Evolutionary conservation across 2,113 vertebrate genomes (phyloP), one percentile per base, ranked within the genome.

Genomic region (Xenopus laevis): DNA sequence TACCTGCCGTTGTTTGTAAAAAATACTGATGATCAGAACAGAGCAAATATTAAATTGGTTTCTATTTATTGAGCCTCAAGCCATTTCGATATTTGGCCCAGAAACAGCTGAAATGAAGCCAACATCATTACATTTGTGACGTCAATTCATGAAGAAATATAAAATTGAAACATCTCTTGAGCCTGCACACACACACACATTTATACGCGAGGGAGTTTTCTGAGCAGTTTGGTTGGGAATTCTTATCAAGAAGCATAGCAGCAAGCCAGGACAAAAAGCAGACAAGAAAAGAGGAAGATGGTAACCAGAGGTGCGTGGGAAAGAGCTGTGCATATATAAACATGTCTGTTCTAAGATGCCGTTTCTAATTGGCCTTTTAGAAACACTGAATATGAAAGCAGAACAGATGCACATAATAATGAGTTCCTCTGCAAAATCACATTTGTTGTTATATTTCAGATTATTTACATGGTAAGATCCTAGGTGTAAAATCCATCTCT

Each of bases 71-170:
- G 47, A 33, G 53, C 45, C 53, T 68, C 15, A 74, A 33, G 40
- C 50, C 67, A 55, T 59, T 46, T 52, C 40, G 59, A 12, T 46
- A 68, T 20, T 46, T 75, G 73, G 73, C 58, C 69, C 23, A 62
- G 46, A 27, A 53, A 75, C 57, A 62, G 69, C 73, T 68, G 73
- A 75, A 68, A 23, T 30, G 20, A 45, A 63, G 68, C 73, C 73
- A 75, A 63, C 65, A 68, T 69, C 60, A 68, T 69, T 68, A 75
- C 53, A 8, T 53, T 62, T 30, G 52, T 75, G 73, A 75, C 73
- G 73, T 75, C 65, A 75, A 67, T 75, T 44, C 20, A 55, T 62
- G 58, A 30, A 61, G 57, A 68, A 62, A 75, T 52, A 68, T 46
- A 23, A 75, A 68, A 61, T 30, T 57, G 46, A 75, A 74, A 75